A percentile compares a stretch with the other conserved stretches of the same genome.
phyloP scores from a whole-genome alignment of 92 coral and sea anemone species.

The Epizoanthus fatuus region DNA sequence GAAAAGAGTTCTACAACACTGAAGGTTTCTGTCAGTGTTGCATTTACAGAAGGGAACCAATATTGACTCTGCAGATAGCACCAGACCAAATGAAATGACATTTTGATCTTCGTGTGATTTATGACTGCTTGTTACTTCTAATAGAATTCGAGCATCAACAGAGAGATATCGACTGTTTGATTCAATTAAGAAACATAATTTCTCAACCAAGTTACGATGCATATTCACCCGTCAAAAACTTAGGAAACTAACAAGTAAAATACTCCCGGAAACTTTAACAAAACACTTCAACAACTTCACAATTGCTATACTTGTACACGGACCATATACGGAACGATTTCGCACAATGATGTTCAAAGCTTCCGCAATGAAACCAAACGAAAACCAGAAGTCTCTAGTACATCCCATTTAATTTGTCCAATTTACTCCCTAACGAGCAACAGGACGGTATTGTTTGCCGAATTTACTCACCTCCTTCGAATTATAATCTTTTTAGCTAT shows the following conservation, averaged over 20 bases:
- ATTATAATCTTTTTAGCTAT: slow-evolving; percentile 7
- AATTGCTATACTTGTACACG: slow-evolving; percentile 35
- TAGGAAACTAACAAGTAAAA: slow-evolving; percentile 1
- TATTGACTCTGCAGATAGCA: slow-evolving; percentile 18
- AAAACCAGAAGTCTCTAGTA: neutral
- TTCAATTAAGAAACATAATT: slow-evolving; percentile 17
- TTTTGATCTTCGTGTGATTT: slow-evolving; percentile 27
- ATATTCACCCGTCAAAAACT: neutral
- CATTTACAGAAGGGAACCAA: slow-evolving; percentile 12
- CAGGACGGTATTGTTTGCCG: slow-evolving; percentile 6
- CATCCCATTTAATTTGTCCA: slow-evolving; percentile 3
- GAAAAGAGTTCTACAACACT: neutral
- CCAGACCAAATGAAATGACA: slow-evolving; percentile 26
- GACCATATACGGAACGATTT: slow-evolving; percentile 47
- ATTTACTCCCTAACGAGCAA: neutral
- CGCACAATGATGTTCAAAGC: slow-evolving; percentile 28
- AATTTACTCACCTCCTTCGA: neutral
- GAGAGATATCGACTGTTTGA: slow-evolving; percentile 4
- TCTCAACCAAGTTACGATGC: neutral
- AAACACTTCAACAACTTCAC: slow-evolving; percentile 41
- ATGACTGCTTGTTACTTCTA: slow-evolving; percentile 34
- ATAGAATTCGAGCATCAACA: neutral
- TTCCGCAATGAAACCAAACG: slow-evolving; percentile 22
- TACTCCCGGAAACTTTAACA: slow-evolving; percentile 39
- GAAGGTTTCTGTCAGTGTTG: neutral